A percentile compares a stretch with the other conserved stretches of the same genome.
Evolutionary conservation across 2,888 invertebrate genomes (phyloP).

Genomic region (Timandra comae): DNA sequence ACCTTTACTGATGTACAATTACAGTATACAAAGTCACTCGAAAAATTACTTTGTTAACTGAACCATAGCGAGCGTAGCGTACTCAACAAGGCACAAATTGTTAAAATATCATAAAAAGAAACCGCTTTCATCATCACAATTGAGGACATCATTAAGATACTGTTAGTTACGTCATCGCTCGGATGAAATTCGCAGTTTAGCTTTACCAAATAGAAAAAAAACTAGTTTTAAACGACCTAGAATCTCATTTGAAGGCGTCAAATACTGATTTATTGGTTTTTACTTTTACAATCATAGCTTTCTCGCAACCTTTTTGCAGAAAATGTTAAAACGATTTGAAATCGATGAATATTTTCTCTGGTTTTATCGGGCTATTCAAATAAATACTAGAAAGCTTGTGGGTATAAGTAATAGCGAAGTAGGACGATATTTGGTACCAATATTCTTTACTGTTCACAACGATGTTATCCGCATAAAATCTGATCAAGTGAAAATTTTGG

Average conservation of each 20-base stretch:
- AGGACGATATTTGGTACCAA: too few relatives aligned
- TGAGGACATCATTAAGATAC: conserved; percentile 43
- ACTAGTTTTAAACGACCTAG: conserved; percentile 36
- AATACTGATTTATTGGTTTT: conserved; percentile 12
- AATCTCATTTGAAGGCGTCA: conserved; percentile 25
- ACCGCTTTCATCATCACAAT: conserved; percentile 40
- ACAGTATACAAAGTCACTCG: too few relatives aligned
- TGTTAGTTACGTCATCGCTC: conserved; percentile 44
- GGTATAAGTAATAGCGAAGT: too few relatives aligned
- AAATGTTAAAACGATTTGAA: conserved; percentile 17
- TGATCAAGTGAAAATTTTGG: too few relatives aligned
- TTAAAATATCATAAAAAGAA: conserved; percentile 28
- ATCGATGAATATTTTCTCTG: too few relatives aligned
- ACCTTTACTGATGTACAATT: too few relatives aligned
- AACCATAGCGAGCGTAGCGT: too few relatives aligned
- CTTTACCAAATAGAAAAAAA: conserved; percentile 45
- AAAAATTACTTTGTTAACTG: too few relatives aligned
- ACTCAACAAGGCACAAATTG: conserved; percentile 15
- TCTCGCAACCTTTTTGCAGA: conserved; percentile 4
- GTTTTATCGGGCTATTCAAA: too few relatives aligned
- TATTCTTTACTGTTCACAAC: too few relatives aligned
- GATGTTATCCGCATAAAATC: too few relatives aligned
- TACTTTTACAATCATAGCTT: not conserved
- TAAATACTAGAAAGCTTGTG: too few relatives aligned
- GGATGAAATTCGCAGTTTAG: conserved; percentile 34